These are phyloP conservation scores for Chondrilla cf. caribensis DNA, from an alignment of 37 sponge, comb jelly and placozoan genomes.

Conservation along the genomic window DNA sequence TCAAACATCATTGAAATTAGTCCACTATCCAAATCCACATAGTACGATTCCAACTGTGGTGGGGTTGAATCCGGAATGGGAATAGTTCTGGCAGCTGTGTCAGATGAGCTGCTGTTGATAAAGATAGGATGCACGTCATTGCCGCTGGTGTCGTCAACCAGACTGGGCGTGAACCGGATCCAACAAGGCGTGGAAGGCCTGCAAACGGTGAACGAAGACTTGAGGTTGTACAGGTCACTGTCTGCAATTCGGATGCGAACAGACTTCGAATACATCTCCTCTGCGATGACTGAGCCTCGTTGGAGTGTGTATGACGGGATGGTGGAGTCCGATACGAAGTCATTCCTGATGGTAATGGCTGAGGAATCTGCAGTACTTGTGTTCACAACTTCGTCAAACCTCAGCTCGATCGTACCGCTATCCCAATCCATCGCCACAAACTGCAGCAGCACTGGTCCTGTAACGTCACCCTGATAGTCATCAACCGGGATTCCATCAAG, in stretches of 20 bases:
- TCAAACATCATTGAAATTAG: constrained; percentile 58
- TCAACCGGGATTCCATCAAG: constrained; percentile 23
- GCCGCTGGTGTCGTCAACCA: constrained; percentile 66
- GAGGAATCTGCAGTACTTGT: constrained; percentile 47
- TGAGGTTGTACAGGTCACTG: constrained; percentile 66
- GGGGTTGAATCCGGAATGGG: constrained; percentile 38
- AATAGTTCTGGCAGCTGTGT: constrained; percentile 3
- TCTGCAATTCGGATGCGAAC: constrained; percentile 36
- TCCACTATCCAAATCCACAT: constrained; percentile 43
- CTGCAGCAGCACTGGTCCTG: constrained; percentile 45
- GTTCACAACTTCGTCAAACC: constrained; percentile 67
- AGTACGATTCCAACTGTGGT: constrained; percentile 43
- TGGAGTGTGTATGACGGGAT: constrained; percentile 7
- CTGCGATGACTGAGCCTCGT: neutral
- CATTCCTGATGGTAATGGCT: constrained; percentile 39
- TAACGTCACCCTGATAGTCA: constrained; percentile 42
- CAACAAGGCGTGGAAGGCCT: constrained; percentile 39
- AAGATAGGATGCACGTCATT: constrained; percentile 35
- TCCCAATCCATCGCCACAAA: constrained; percentile 63
- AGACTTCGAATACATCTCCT: constrained; percentile 36
- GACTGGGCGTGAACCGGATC: constrained; percentile 47
- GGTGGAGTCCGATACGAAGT: neutral
- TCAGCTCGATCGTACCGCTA: constrained; percentile 55
- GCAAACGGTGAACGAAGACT: constrained; percentile 45
- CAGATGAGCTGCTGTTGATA: constrained; percentile 7